A percentile compares a stretch with the other conserved stretches of the same genome.
Evolutionary conservation across 2,113 vertebrate species (phyloP).

Genomic region (Procavia capensis): DNA sequence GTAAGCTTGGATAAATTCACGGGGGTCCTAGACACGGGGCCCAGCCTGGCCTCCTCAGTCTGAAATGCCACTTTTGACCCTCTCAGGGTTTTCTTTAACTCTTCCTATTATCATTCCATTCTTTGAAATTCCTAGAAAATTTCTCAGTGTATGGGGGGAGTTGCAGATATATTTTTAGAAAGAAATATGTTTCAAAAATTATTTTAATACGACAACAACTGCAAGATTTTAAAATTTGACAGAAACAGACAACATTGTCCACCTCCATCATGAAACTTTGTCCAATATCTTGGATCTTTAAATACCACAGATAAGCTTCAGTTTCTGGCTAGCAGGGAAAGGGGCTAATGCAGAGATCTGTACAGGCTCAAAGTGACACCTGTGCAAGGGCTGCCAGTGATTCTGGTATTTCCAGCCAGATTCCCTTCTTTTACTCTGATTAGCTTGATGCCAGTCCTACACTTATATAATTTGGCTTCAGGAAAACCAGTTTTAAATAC

Average conservation of each 20-base stretch:
- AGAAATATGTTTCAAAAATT: slow-evolving; percentile 41
- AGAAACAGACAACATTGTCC: slow-evolving; percentile 64
- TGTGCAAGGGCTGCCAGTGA: slow-evolving; percentile 37
- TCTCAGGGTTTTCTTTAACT: not conserved
- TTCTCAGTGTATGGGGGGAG: not conserved
- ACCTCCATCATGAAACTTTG: slow-evolving; percentile 60
- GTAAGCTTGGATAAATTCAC: not conserved
- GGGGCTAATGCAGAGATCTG: slow-evolving; percentile 46
- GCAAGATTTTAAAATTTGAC: slow-evolving; percentile 75
- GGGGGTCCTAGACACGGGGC: not conserved
- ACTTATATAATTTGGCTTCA: not conserved
- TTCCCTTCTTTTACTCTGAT: not conserved
- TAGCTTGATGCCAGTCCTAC: not conserved
- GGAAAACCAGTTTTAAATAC: not conserved
- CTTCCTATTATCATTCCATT: not conserved
- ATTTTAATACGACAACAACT: slow-evolving; percentile 48
- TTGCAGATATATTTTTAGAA: slow-evolving; percentile 62
- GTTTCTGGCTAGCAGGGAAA: slow-evolving; percentile 56
- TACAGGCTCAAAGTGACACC: slow-evolving; percentile 75
- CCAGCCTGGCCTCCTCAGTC: not conserved
- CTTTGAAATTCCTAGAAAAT: not conserved
- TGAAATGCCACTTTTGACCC: not conserved
- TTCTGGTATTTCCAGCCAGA: not conserved
- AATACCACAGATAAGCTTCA: slow-evolving; percentile 79
- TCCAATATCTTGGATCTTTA: slow-evolving; percentile 62